Evolutionary conservation across 2,888 invertebrate species (phyloP).

Genomic region (Euplagia quadripunctaria): DNA sequence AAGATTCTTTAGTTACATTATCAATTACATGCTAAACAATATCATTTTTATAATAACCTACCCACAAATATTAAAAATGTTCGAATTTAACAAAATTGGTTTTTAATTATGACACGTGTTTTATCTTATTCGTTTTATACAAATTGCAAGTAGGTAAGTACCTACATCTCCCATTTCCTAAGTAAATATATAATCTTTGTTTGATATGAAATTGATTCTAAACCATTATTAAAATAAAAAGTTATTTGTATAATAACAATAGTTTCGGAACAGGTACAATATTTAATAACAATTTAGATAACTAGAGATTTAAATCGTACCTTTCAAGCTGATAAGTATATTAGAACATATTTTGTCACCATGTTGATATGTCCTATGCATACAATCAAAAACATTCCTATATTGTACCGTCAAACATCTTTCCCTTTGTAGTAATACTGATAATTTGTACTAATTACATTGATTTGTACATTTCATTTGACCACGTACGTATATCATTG

Average conservation of each 20-base stretch:
- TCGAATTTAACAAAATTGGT: background rate
- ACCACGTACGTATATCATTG: conserved; percentile 13
- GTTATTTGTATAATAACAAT: conserved; percentile 7
- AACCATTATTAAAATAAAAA: background rate
- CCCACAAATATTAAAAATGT: background rate
- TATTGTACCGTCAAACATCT: conserved; percentile 9
- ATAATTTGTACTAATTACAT: conserved; percentile 47
- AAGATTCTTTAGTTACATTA: background rate
- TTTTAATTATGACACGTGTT: background rate
- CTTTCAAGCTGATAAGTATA: conserved; percentile 29
- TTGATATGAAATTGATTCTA: conserved; percentile 37
- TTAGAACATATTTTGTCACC: conserved; percentile 34
- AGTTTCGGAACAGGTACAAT: conserved; percentile 34
- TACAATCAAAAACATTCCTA: conserved; percentile 11
- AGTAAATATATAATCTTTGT: conserved; percentile 15
- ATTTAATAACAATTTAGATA: conserved; percentile 25
- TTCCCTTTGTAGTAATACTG: conserved; percentile 41
- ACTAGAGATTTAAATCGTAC: conserved; percentile 20
- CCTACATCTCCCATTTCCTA: conserved; percentile 8
- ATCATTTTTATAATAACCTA: background rate
- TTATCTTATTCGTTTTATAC: background rate
- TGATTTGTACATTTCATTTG: conserved; percentile 34
- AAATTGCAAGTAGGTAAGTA: background rate
- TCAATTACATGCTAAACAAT: background rate
- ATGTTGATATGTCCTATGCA: conserved; percentile 53